A percentile compares a stretch with the other conserved stretches of the same genome.
Conservation (phyloP, 2,888 invertebrate genomes). For the Dioctria linearis region DNA sequence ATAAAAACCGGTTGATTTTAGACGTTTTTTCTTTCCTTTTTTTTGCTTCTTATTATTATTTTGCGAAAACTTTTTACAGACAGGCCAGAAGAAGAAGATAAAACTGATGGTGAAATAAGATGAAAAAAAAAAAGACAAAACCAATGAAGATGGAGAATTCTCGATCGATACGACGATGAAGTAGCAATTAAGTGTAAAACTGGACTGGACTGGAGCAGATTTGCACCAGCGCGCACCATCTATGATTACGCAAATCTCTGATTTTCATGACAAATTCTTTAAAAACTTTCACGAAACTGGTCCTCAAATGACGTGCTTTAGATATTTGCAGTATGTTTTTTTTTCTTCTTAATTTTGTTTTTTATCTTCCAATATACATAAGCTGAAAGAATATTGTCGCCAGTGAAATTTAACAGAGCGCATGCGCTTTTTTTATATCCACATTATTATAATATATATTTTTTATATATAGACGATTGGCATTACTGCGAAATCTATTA, state of each 20-base stretch:
- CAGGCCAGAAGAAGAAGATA: background rate
- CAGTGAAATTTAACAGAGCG: background rate
- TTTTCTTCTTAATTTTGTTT: background rate
- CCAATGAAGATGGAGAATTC: background rate
- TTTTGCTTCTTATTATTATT: background rate
- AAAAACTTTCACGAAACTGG: slow-evolving; percentile 39
- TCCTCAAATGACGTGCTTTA: background rate
- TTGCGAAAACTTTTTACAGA: too few species aligned
- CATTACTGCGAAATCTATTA: too few species aligned
- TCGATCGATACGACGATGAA: background rate
- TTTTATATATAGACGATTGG: too few species aligned
- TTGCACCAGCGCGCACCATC: slow-evolving; percentile 21
- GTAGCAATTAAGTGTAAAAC: background rate
- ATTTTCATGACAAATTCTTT: slow-evolving; percentile 31
- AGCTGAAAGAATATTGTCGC: background rate
- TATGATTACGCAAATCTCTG: slow-evolving; percentile 34
- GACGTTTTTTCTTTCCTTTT: background rate
- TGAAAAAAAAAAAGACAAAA: background rate
- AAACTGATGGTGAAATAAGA: background rate
- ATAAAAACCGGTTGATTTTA: slow-evolving; percentile 38
- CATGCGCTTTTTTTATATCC: background rate
- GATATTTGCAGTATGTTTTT: background rate
- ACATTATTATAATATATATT: background rate
- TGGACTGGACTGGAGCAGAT: background rate
- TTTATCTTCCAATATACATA: background rate